Evolutionary conservation across 2,888 invertebrate genomes (phyloP).

Genomic region (Eupsilia transversa): DNA sequence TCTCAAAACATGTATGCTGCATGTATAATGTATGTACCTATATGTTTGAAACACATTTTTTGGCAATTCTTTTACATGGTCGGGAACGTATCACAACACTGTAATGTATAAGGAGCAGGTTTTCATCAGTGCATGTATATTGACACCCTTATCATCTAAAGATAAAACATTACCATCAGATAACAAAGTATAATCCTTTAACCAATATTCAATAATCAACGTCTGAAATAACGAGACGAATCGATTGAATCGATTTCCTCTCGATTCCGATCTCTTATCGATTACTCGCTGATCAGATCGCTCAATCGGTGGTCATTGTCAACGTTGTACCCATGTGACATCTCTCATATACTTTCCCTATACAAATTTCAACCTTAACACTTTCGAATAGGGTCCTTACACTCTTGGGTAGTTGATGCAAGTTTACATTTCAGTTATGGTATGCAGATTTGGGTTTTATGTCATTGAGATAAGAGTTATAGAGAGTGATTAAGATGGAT

Average conservation of each 20-base stretch:
- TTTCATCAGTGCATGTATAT: background rate
- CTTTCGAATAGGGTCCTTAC: slow-evolving; percentile 36
- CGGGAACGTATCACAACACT: background rate
- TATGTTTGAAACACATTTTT: background rate
- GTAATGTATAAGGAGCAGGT: background rate
- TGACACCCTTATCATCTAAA: slow-evolving; percentile 40
- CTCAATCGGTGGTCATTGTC: slow-evolving; percentile 84
- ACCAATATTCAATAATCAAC: slow-evolving; percentile 73
- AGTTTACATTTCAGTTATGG: slow-evolving; percentile 29
- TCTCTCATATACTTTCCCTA: slow-evolving; percentile 66
- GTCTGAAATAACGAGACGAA: slow-evolving; percentile 80
- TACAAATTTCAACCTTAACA: slow-evolving; percentile 68
- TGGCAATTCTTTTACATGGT: background rate
- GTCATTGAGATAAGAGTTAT: slow-evolving; percentile 48
- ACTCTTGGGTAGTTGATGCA: slow-evolving; percentile 27
- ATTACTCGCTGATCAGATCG: slow-evolving; percentile 78
- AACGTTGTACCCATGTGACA: slow-evolving; percentile 77
- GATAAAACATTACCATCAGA: slow-evolving; percentile 46
- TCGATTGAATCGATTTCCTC: slow-evolving; percentile 76
- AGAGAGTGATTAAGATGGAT: slow-evolving; percentile 45
- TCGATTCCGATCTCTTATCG: slow-evolving; percentile 80
- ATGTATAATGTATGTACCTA: too few species aligned
- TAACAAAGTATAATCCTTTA: slow-evolving; percentile 51
- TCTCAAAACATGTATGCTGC: background rate
- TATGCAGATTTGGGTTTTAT: slow-evolving; percentile 63